Base-by-base conservation (phyloP, 2,888 invertebrate species). In the Troides aeacus region DNA sequence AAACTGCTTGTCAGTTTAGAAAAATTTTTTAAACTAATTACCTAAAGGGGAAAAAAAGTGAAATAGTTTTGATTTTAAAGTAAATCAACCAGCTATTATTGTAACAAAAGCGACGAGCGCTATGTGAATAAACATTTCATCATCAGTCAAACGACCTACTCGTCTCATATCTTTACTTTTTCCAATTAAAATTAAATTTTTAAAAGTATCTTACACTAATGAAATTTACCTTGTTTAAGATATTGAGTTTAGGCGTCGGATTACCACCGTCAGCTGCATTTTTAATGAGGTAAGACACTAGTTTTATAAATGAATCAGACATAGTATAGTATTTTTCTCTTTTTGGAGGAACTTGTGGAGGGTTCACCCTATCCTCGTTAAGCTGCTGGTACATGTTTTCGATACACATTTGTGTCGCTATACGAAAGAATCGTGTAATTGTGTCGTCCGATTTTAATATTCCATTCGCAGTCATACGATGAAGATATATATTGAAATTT, bases 371-470 rank as follows among this genome's bases (percentile, higher is more conserved):
- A 56, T 96, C 95, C 75, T 98, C 98, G 8, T 94, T 94, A 15
- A 98, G 89, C 66, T 95, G 95, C 71, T 98, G 95, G 85, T 99
- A 99, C 56, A 98, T 98, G 70, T 97, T 95, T 85, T 99, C 98
- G 2, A 99, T 97, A 87, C 99, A 99, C 94, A 99, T 96, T 86
- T 99, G 98, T 0, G 98, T 98, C 69, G 98, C 98, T 72, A 99
- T 95, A 60, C 99, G 95, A 94, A 99, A 99, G 93, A 99, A 99
- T 70, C 99, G 93, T 0, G 99, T 98, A 73, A 99, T 99, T 81
- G 99, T 94, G 82, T 99, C 99, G 83, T 99, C 99, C 0, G 99
- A 98, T 87, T 99, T 99, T 66, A 99, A 93, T 72, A 99, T 98
- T 6, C 99, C 91, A 61, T 89, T 79, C 86, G 97, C 94, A 85